These are phyloP conservation scores for Sciurus carolinensis DNA, from an alignment of 2,797 vertebrate genomes.

Conservation along the genomic window DNA sequence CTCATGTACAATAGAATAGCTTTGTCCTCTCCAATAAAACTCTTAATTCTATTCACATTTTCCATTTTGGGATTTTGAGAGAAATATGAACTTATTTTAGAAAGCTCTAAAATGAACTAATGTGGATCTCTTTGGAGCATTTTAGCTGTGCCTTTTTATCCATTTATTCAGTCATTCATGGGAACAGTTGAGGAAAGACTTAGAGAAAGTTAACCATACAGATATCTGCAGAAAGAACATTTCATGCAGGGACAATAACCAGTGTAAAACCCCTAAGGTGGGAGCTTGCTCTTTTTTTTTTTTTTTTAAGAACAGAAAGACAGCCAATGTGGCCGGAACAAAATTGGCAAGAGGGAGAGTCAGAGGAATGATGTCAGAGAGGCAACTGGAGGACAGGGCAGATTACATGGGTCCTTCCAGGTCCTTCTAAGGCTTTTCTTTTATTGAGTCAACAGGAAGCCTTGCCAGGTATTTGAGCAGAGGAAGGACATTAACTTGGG, in stretches of 20 bases:
- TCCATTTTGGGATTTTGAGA: constrained; percentile 23
- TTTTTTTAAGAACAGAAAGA: background rate
- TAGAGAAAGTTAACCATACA: background rate
- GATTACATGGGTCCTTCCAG: background rate
- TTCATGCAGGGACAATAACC: background rate
- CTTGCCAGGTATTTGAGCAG: background rate
- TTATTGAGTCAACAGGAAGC: background rate
- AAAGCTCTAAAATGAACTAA: constrained; percentile 15
- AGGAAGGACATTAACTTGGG: background rate
- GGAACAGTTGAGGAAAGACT: background rate
- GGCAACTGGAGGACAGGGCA: background rate
- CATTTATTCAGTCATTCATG: constrained; percentile 13
- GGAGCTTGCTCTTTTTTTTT: background rate
- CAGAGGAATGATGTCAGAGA: background rate
- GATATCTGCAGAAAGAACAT: background rate
- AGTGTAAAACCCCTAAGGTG: background rate
- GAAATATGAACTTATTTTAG: constrained; percentile 26
- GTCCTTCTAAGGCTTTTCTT: background rate
- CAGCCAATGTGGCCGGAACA: background rate
- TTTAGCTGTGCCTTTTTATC: background rate
- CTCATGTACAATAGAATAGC: background rate
- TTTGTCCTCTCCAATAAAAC: background rate
- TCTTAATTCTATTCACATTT: background rate
- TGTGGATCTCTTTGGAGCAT: background rate
- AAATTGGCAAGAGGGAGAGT: background rate